Evolutionary conservation across 2,113 vertebrate genomes (phyloP), one percentile per base, ranked within the genome.

Genomic region (Mixornis gularis): DNA sequence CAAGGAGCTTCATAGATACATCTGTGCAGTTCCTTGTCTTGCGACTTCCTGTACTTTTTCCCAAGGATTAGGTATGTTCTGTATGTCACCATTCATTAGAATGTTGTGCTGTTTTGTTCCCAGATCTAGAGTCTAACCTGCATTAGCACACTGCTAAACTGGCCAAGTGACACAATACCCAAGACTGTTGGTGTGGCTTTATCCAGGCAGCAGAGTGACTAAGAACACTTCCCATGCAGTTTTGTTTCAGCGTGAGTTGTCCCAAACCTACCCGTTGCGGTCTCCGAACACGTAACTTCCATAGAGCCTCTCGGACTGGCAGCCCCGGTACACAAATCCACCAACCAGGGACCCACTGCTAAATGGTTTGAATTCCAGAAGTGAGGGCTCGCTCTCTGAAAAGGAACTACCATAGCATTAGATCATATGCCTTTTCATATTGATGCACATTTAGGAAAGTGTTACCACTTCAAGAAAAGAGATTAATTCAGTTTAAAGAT

Each of bases 231-330:
- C 4, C 7, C 4, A 3, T 0, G 3, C 14, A 21, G 12, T 79
- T 78, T 56, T 79, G 46, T 53, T 69, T 12, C 12, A 74, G 64
- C 66, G 7, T 8, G 19, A 48, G 27, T 16, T 51, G 29, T 25
- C 41, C 52, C 46, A 60, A 82, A 97, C 98, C 52, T 97, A 99
- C 99, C 99, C 98, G 30, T 98, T 98, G 77, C 98, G 99, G 94
- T 99, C 99, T 95, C 98, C 99, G 94, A 99, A 99, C 8, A 99
- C 98, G 3, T 99, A 99, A 95, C 98, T 99, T 90, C 99, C 99
- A n/a, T 98, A 98, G 65, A 99, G 98, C 81, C 99, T 97, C 96
- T 99, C 98, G 5, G 99, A 99, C 88, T 99, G 99, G 95, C 99
- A 99, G 79, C 99, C 99, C 92, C 99, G 98, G 93, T 99, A 99